Evolutionary conservation across 2,888 invertebrate genomes (phyloP).

Genomic region (Eulithis prunata): DNA sequence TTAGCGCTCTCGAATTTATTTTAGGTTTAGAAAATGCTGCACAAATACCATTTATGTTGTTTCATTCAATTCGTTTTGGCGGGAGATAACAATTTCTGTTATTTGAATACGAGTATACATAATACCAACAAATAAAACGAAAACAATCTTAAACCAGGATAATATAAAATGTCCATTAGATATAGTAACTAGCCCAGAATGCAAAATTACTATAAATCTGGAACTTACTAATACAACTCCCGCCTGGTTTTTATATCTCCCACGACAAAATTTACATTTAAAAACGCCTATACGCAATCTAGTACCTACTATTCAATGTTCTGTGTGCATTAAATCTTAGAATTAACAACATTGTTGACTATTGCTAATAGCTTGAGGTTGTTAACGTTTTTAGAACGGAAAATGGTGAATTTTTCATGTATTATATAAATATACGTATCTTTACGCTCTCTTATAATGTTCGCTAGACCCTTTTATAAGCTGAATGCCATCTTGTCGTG

Average conservation of each 20-base stretch:
- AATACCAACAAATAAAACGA: neutral
- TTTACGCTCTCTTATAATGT: constrained; percentile 75
- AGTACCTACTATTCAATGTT: constrained; percentile 65
- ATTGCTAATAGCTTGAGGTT: constrained; percentile 85
- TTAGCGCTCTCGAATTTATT: neutral
- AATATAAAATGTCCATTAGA: no score
- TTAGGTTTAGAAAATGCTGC: constrained; percentile 6
- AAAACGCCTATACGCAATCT: constrained; percentile 63
- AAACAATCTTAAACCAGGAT: no score
- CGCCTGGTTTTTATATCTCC: constrained; percentile 40
- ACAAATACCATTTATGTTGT: neutral
- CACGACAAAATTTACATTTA: constrained; percentile 46
- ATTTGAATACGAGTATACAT: no score
- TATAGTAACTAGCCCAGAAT: no score
- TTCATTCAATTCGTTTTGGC: constrained; percentile 28
- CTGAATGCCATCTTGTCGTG: constrained; percentile 78
- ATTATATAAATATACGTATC: constrained; percentile 58
- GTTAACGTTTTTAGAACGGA: constrained; percentile 83
- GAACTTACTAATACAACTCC: constrained; percentile 21
- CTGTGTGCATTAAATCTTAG: constrained; percentile 81
- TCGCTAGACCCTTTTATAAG: constrained; percentile 82
- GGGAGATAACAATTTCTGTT: constrained; percentile 24
- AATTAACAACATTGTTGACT: constrained; percentile 84
- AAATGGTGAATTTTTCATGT: constrained; percentile 81
- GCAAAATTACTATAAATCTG: no score